Conservation (phyloP, 2,113 vertebrate species). For the Scomber japonicus region DNA sequence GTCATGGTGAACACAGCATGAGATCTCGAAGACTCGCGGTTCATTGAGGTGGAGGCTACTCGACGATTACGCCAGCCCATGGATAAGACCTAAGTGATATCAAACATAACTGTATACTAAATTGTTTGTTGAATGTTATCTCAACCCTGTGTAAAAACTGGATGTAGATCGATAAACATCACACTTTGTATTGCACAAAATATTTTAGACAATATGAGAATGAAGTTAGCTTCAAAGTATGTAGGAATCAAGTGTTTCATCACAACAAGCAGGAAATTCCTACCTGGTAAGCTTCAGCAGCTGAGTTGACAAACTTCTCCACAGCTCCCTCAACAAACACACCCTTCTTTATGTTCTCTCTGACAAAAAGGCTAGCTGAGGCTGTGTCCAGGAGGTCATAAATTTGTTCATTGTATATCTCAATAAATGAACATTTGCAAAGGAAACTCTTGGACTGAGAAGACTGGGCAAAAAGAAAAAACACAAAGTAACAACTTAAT, state of each 20-base stretch:
- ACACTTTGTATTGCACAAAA: not conserved
- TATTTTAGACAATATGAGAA: not conserved
- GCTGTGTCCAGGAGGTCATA: slow-evolving; percentile 96
- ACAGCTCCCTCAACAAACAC: slow-evolving; percentile 95
- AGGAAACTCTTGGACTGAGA: slow-evolving; percentile 92
- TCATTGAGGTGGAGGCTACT: slow-evolving; percentile 97
- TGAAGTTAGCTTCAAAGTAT: not conserved
- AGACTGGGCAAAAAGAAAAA: slow-evolving; percentile 76
- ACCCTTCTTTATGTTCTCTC: slow-evolving; percentile 98
- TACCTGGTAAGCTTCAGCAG: slow-evolving; percentile 96
- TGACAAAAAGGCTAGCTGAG: slow-evolving; percentile 91
- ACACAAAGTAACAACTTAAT: slow-evolving; percentile 20
- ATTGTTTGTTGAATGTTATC: too few relatives aligned
- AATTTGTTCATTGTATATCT: slow-evolving; percentile 99
- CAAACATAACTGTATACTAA: not conserved
- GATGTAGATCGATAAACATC: not conserved
- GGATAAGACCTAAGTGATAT: slow-evolving; percentile 89
- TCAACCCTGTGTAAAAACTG: too few relatives aligned
- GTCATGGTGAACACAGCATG: slow-evolving; percentile 96
- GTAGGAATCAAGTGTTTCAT: not conserved
- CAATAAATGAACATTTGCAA: slow-evolving; percentile 98
- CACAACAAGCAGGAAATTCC: not conserved
- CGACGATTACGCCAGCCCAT: slow-evolving; percentile 95
- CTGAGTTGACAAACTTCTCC: slow-evolving; percentile 93
- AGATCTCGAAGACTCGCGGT: slow-evolving; percentile 95